These are phyloP conservation scores for Opisthocomus hoazin DNA, from an alignment of 2,113 vertebrate species.

Conservation along the genomic window DNA sequence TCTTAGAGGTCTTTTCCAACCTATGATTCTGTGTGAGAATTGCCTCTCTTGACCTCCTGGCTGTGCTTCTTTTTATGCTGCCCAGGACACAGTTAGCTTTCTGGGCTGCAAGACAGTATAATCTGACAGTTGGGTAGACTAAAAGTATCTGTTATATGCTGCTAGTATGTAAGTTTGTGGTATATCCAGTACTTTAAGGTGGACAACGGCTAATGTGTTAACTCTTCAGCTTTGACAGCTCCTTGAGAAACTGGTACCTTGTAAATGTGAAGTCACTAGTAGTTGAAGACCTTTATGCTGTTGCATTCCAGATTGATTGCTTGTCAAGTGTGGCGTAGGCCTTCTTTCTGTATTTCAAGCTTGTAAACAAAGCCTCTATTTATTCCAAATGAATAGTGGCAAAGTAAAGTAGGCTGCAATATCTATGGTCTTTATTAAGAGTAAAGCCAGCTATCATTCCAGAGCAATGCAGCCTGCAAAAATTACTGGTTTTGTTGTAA, in stretches of 20 bases:
- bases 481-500: neutral
- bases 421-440: neutral
- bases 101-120: neutral
- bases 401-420: neutral
- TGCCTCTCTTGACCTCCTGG: neutral
- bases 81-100: neutral
- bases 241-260: neutral
- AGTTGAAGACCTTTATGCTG: neutral
- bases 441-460: conserved; percentile 5
- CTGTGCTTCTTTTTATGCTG: neutral
- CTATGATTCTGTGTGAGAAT: no score
- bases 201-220: neutral
- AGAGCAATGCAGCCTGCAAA: neutral
- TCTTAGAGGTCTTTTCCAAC: no score
- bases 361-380: conserved; percentile 41
- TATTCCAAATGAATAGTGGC: neutral
- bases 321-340: neutral
- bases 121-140: neutral
- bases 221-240: neutral
- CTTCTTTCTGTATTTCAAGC: neutral
- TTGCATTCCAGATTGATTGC: neutral
- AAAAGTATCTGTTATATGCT: neutral
- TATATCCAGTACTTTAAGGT: neutral
- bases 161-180: neutral
- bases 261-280: neutral